These are phyloP conservation scores for Apolygus lucorum DNA, from an alignment of 1,140 invertebrate species.

Conservation along the genomic window DNA sequence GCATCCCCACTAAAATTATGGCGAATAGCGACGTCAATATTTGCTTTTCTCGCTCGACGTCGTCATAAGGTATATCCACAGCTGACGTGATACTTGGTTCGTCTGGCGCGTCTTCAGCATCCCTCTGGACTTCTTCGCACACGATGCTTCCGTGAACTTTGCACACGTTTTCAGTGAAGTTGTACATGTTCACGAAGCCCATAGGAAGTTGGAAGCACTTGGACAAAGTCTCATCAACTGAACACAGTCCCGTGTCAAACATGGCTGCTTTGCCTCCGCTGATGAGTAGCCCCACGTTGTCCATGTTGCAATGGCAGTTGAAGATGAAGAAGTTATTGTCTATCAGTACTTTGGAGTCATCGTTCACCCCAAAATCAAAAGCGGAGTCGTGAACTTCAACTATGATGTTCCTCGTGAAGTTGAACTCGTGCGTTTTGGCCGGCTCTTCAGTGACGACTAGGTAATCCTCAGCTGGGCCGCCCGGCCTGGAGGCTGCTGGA, in stretches of 20 bases:
- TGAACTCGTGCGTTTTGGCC: slow-evolving; percentile 42
- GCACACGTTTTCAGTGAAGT: slow-evolving; percentile 53
- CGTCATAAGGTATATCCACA: slow-evolving; percentile 19
- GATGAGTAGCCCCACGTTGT: slow-evolving; percentile 36
- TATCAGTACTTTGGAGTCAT: slow-evolving; percentile 41
- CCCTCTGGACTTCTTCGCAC: slow-evolving; percentile 27
- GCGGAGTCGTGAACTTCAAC: slow-evolving; percentile 44
- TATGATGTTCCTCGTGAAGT: slow-evolving; percentile 53
- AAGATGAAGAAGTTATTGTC: slow-evolving; percentile 53
- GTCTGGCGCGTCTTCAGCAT: slow-evolving; percentile 25
- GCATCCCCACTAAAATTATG: slow-evolving; percentile 42
- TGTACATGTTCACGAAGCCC: slow-evolving; percentile 51
- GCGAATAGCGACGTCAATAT: slow-evolving; percentile 45
- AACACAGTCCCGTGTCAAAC: slow-evolving; percentile 52
- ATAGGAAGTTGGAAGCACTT: slow-evolving; percentile 53
- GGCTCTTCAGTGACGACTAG: slow-evolving; percentile 32
- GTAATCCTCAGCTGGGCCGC: not conserved
- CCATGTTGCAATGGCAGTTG: slow-evolving; percentile 51
- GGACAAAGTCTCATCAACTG: slow-evolving; percentile 47
- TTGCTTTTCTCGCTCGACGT: slow-evolving; percentile 39
- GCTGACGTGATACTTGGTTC: slow-evolving; percentile 27
- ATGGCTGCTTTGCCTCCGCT: slow-evolving; percentile 36
- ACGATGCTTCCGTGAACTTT: slow-evolving; percentile 37
- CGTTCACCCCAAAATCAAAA: slow-evolving; percentile 38
- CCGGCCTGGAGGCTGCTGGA: not conserved